Base-by-base conservation (phyloP, 1,140 invertebrate species). In the Drosophila kohkoa region DNA sequence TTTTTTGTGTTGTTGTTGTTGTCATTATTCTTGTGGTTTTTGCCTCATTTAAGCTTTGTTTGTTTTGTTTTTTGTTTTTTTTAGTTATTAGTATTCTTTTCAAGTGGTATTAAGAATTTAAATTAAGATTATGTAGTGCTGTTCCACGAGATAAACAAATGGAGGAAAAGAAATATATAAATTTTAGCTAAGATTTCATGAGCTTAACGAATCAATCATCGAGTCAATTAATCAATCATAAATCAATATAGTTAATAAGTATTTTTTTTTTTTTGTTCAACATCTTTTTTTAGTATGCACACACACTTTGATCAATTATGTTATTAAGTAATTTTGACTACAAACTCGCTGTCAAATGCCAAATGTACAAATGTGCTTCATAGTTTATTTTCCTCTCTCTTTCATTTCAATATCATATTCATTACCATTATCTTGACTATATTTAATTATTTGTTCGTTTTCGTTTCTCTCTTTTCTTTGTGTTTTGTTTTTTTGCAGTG, bases 31-130 rank as follows among this genome's bases (percentile, higher is more conserved):
- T 64, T 65, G 32, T 87, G 57, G 32, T 74, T 69, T 48, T 69
- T 82, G 83, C 83, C 83, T 87, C 83, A 69, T 87, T 88, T 77
- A 80, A 88, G 83, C 83, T 87, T 87, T 87, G 75, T 86, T 67
- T 81, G 51, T 45, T 63, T 16, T 16, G 16, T 16, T 16, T 69
- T 67, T 38, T 35, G n/a, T 49, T 30, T 70, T 25, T 70, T 25
- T 54, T 32, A 28, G n/a, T 38, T 58, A 3, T 25, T 43, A 55
- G 51, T 65, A 52, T 70, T 38, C 2, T 69, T 51, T 70, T 67
- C 28, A 63, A 32, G 35, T 65, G 63, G 49, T 65, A 46, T 63
- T 35, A 76, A 46, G 48, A 73, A 77, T 64, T 8, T 52, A 46
- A 67, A 60, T 65, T 49, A 62, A 81, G 67, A 74, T 80, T 70